These are phyloP conservation scores for Allobates femoralis DNA, from an alignment of 2,797 vertebrate species.

Conservation along the genomic window DNA sequence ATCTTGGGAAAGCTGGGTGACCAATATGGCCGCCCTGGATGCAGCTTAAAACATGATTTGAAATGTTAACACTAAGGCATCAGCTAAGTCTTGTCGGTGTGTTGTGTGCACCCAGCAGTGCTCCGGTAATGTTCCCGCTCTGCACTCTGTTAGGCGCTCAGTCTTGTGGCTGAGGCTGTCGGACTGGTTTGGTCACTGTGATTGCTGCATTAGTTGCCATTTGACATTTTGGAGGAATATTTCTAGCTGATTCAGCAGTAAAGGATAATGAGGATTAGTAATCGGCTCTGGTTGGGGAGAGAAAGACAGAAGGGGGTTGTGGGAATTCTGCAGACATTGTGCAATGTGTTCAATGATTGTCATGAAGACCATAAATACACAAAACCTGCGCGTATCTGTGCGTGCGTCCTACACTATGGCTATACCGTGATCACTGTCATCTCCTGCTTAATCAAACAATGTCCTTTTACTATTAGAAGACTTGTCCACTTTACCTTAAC, in stretches of 20 bases:
- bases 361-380: neutral
- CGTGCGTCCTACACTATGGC: neutral
- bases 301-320: neutral
- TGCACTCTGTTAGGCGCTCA: neutral
- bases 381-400: neutral
- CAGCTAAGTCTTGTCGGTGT: neutral
- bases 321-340: neutral
- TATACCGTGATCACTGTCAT: neutral
- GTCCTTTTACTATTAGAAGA: no score
- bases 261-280: neutral
- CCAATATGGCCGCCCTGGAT: no score
- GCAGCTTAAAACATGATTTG: no score
- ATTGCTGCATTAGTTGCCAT: neutral
- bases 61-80: no score
- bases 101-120: neutral
- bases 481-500: no score
- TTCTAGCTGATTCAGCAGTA: neutral
- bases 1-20: no score
- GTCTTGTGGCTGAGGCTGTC: neutral
- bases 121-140: neutral
- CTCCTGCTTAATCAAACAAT: no score
- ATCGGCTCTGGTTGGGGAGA: neutral
- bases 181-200: slow-evolving; percentile 5
- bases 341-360: neutral
- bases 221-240: neutral